Conservation (phyloP, 2,113 vertebrate species). For the Lipophrys pholis region DNA sequence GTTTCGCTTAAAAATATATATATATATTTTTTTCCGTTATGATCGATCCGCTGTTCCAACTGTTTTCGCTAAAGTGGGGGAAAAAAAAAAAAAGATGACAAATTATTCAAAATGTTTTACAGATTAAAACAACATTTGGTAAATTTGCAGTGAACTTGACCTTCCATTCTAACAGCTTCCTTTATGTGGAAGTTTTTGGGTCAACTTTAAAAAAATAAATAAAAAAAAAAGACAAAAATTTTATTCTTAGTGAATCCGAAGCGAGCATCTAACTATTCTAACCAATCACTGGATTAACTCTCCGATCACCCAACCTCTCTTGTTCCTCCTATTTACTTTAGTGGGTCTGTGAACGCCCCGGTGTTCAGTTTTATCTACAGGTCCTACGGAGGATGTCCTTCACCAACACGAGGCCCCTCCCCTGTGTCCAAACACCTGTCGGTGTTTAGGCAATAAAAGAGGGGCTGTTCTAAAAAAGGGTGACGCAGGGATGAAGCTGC, state of each 20-base stretch:
- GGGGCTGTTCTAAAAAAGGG: constrained; percentile 3
- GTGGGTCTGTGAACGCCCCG: neutral
- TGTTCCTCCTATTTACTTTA: neutral
- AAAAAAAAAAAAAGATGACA: neutral
- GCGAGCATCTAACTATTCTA: too few relatives aligned
- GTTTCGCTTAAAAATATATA: neutral
- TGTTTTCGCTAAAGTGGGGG: constrained; percentile 29
- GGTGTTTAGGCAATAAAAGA: neutral
- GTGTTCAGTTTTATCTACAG: neutral
- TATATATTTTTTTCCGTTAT: too few relatives aligned
- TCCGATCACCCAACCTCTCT: too few relatives aligned
- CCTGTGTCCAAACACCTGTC: constrained; percentile 14
- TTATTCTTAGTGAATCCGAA: too few relatives aligned
- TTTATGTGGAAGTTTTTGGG: too few relatives aligned
- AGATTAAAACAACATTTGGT: too few relatives aligned
- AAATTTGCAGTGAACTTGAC: too few relatives aligned
- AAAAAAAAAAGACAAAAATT: neutral
- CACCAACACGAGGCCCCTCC: neutral
- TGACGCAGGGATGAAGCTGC: neutral
- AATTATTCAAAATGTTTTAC: too few relatives aligned
- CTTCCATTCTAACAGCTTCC: too few relatives aligned
- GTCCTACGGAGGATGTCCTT: neutral
- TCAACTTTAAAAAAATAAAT: too few relatives aligned
- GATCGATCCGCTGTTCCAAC: constrained; percentile 1
- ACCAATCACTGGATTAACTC: too few relatives aligned